Evolutionary conservation across 30 jellyfish, hydroid and myxozoan species (phyloP), one percentile per base, ranked within the genome.

Genomic region (Aurelia coerulea): DNA sequence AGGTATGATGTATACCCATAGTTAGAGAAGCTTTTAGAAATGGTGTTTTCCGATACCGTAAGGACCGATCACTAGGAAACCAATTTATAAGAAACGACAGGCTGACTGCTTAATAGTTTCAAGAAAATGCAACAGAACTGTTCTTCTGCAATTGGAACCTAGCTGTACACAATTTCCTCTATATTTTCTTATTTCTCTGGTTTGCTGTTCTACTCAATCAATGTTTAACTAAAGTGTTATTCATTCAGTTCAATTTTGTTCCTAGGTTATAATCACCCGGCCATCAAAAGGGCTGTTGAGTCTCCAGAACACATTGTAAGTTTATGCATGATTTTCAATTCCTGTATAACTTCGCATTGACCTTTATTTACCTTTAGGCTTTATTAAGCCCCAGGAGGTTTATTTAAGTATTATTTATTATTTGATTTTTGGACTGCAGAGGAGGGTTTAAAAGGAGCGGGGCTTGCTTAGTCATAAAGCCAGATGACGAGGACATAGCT

Each of bases 221-320:
- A 50, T 16, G 15, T 16, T 58, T 17, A 17, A 31, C 19, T 59
- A 12, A 76, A 7, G 46, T 39, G 10, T 58, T 76, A 10, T 12
- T 10, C 2, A 16, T 79, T 65, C 51, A 33, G 56, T n/a, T 4
- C 1, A 16, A 32, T 13, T 46, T 67, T 82, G 29, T 59, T 19
- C 54, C 10, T 78, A 88, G 97, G 97, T 52, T 88, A 88, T 52
- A 88, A 88, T 65, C 97, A 88, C 81, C 79, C 83, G 5, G 97
- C 97, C n/a, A 83, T 88, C 59, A 49, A n/a, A 53, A 37, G 71
- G 23, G 79, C 87, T 2, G 89, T 69, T 19, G 71, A 70, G 64
- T 67, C 92, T 10, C 89, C 86, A 17, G 97, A 71, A 62, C 60
- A 68, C 52, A 37, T 68, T 3, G 97, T 88, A 73, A 32, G 72